These are phyloP conservation scores for Andrena minutula DNA, from an alignment of 2,888 invertebrate species.

Conservation along the genomic window DNA sequence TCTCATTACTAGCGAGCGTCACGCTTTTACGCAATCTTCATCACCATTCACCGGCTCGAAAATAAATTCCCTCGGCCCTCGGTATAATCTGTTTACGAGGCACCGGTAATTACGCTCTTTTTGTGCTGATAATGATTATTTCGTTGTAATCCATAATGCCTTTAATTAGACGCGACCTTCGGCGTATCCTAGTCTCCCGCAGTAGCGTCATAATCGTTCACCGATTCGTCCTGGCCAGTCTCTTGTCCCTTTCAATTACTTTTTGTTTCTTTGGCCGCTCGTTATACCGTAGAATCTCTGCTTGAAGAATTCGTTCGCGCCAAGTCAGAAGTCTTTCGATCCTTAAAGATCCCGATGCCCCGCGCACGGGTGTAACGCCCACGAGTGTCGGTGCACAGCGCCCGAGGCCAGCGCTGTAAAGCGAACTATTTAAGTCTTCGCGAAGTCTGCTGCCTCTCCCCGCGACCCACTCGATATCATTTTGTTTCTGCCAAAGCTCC, in stretches of 20 bases:
- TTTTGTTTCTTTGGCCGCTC: conserved; percentile 1
- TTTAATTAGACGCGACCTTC: conserved; percentile 49
- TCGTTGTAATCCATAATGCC: conserved; percentile 55
- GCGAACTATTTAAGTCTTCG: conserved; percentile 48
- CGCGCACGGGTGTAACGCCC: conserved; percentile 32
- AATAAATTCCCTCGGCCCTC: conserved; percentile 61
- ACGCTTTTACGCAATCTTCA: conserved; percentile 74
- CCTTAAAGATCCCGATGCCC: background rate
- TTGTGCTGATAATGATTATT: conserved; percentile 55
- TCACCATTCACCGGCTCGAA: conserved; percentile 60
- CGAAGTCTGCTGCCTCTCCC: conserved; percentile 18
- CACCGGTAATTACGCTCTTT: conserved; percentile 52
- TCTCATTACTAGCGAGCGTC: conserved; percentile 71
- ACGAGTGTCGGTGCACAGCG: conserved; percentile 13
- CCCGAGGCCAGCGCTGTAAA: conserved; percentile 42
- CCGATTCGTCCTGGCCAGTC: conserved; percentile 5
- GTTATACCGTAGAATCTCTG: background rate
- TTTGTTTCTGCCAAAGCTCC: conserved; percentile 60
- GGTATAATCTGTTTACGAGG: conserved; percentile 64
- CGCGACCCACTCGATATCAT: conserved; percentile 60
- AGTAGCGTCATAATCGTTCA: conserved; percentile 9
- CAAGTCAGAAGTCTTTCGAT: background rate
- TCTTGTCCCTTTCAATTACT: conserved; percentile 34
- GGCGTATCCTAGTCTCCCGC: background rate
- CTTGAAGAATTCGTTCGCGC: background rate